Base-by-base conservation (phyloP, 2,113 vertebrate genomes). In the Thunnus thynnus region DNA sequence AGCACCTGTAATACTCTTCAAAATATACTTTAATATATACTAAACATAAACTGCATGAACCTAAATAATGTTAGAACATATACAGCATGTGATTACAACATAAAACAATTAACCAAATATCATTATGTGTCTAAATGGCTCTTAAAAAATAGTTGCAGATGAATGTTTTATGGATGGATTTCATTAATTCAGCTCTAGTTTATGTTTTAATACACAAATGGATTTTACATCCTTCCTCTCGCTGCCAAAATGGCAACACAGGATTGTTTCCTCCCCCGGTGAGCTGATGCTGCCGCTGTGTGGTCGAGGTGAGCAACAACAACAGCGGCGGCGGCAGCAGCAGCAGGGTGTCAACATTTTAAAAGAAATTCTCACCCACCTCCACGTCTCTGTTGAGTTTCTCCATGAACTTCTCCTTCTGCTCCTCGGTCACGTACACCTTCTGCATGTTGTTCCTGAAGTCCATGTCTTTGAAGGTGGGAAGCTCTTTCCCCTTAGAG, bases 381-480 rank as follows among this genome's bases (percentile, higher is more conserved):
- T 98, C 97, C 36, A 98, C 96, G 55, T 98, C 97, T 83, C 94
- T 88, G 87, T 96, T 97, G 14, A 98, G 92, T 62, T 97, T 97
- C 92, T 98, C 97, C 94, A 97, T 94, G 72, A 97, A 94, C 57
- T 94, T 93, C 71, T 95, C 96, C 89, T 96, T 97, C 87, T 97
- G 88, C 61, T 96, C 96, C 56, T 97, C 96, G 0, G 91, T 96
- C 46, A 97, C 95, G 3, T 97, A 97, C 3, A 97, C 96, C 87
- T 96, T 98, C 94, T 98, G 97, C 92, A 96, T 95, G 93, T 96
- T 96, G 92, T 97, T 97, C 72, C 96, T 95, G 85, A 98, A 97
- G 90, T 98, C 97, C 93, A 96, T 94, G 83, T 98, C 97, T 81
- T 98, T 98, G 62, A 96, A 96, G 4, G 97, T 98, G 3, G 97